phyloP scores from a whole-genome alignment of 1,140 invertebrate genomes.

The Batillaria attramentaria region DNA sequence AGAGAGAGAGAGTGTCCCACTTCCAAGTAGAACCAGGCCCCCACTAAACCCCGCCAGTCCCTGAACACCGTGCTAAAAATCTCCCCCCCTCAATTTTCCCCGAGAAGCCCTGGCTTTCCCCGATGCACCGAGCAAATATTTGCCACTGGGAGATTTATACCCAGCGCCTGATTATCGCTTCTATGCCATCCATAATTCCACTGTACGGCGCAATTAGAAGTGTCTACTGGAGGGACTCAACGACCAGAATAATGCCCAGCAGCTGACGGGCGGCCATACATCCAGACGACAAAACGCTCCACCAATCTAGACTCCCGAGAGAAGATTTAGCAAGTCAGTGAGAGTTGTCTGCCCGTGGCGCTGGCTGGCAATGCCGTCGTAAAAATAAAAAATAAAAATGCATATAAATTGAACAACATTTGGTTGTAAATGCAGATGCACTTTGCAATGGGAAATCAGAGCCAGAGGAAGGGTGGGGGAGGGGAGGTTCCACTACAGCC shows the following conservation, averaged over 20 bases:
- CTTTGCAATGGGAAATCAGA: too few species aligned
- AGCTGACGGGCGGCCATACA: conserved; percentile 17
- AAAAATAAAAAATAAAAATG: not conserved
- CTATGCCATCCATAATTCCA: conserved; percentile 34
- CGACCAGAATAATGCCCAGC: not conserved
- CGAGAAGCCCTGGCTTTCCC: not conserved
- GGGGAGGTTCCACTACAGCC: too few species aligned
- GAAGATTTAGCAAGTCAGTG: not conserved
- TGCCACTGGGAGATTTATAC: conserved; percentile 25
- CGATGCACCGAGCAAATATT: conserved; percentile 26
- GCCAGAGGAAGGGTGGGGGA: too few species aligned
- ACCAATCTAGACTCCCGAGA: too few species aligned
- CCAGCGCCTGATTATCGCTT: conserved; percentile 26
- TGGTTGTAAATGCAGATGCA: not conserved
- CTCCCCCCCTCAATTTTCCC: not conserved
- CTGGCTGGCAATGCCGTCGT: not conserved
- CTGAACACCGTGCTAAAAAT: not conserved
- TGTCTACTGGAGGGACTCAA: conserved; percentile 3
- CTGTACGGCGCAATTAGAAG: conserved; percentile 30
- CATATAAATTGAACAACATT: conserved; percentile 8
- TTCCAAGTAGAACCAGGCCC: not conserved
- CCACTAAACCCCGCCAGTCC: not conserved
- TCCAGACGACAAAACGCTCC: not conserved
- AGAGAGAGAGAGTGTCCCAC: not conserved
- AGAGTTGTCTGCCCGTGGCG: not conserved